Conservation (phyloP, 2,888 invertebrate species). For the Ophion obscuratus region DNA sequence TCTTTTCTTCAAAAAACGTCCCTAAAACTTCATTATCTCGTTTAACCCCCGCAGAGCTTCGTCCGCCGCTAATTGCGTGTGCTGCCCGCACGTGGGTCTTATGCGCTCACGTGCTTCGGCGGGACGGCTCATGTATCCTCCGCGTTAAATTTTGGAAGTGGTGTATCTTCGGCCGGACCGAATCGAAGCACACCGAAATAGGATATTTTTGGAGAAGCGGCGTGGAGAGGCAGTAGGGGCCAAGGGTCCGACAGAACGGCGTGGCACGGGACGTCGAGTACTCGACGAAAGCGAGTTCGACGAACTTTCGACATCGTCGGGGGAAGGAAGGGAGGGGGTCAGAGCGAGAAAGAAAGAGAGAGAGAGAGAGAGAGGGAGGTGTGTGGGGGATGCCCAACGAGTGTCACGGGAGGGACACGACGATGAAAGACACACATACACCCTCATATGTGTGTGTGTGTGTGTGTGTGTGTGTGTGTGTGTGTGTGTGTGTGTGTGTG, state of each 20-base stretch:
- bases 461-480: neutral
- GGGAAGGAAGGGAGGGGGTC: neutral
- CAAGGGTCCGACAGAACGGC: conserved; percentile 25
- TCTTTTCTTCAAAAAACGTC: neutral
- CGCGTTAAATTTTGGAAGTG: neutral
- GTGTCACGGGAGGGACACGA: conserved; percentile 7
- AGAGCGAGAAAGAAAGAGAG: neutral
- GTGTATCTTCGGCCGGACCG: neutral
- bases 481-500: neutral
- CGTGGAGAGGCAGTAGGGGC: neutral
- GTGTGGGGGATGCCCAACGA: conserved; percentile 9
- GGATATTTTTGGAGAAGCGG: conserved; percentile 22
- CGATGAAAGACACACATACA: conserved; percentile 16
- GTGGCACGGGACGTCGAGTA: conserved; percentile 20
- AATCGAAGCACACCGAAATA: conserved; percentile 23
- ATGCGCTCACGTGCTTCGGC: too few relatives aligned
- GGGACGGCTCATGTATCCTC: neutral
- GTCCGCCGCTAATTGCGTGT: too few relatives aligned
- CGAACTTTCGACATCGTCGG: conserved; percentile 53
- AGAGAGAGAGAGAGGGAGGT: neutral
- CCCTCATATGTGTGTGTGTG: neutral
- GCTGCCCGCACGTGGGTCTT: too few relatives aligned
- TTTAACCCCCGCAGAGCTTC: neutral
- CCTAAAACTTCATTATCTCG: too few relatives aligned
- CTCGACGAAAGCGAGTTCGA: conserved; percentile 54